Conservation (phyloP, 64 coral and sea anemone genomes). For the Pocillopora verrucosa region DNA sequence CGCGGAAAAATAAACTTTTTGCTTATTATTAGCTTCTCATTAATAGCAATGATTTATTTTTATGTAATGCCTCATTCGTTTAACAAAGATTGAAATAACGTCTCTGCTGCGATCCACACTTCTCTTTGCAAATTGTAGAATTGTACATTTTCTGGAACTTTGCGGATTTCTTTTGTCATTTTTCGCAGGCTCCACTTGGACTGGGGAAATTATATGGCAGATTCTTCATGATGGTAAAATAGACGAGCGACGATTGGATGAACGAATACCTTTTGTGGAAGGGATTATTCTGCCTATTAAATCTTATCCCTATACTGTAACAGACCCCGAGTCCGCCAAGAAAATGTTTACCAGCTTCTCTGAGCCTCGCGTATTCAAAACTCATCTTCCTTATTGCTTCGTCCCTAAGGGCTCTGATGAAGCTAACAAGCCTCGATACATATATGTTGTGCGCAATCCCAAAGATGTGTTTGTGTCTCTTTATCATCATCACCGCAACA, state of each 20-base stretch:
- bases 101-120: too few relatives aligned
- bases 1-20: too few relatives aligned
- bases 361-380: slow-evolving; percentile 5
- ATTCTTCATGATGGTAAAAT: neutral
- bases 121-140: too few relatives aligned
- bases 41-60: too few relatives aligned
- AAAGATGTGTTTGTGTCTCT: slow-evolving; percentile 23
- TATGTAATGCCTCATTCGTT: too few relatives aligned
- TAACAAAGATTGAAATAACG: too few relatives aligned
- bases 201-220: neutral
- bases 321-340: neutral
- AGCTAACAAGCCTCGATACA: neutral
- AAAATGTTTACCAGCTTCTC: neutral
- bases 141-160: too few relatives aligned
- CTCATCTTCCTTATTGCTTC: neutral
- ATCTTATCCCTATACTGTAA: neutral
- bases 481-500: neutral
- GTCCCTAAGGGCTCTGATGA: neutral
- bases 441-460: slow-evolving; percentile 14
- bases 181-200: neutral
- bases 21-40: too few relatives aligned
- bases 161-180: neutral
- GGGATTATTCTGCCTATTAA: neutral
- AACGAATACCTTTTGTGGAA: neutral
- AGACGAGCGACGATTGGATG: neutral